Percentiles rank a stretch among this genome's conserved stretches.
Evolutionary conservation across 2,797 vertebrate species (phyloP).

Genomic region (Limosa lapponica): DNA sequence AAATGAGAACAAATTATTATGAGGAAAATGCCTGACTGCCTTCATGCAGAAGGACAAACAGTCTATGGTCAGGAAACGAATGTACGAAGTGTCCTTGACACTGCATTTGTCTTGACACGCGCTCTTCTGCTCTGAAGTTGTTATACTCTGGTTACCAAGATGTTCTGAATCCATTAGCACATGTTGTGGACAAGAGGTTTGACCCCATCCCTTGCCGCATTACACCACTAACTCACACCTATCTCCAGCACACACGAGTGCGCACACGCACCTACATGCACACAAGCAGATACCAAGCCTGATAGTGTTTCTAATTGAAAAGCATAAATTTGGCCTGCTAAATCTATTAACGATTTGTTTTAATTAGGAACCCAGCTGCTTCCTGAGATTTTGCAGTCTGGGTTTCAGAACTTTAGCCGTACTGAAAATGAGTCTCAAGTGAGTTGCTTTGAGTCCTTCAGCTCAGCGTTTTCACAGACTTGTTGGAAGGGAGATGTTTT

Average conservation of each 20-base stretch:
- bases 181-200: background rate
- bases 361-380: conserved; percentile 86
- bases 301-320: conserved; percentile 74
- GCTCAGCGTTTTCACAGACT: conserved; percentile 79
- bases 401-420: conserved; percentile 78
- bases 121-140: background rate
- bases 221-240: background rate
- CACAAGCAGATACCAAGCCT: conserved; percentile 14
- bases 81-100: background rate
- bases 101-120: background rate
- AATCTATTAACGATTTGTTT: conserved; percentile 82
- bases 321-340: conserved; percentile 82
- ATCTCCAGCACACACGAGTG: background rate
- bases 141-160: background rate
- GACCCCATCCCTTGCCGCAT: background rate
- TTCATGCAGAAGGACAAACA: background rate
- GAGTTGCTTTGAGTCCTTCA: conserved; percentile 68
- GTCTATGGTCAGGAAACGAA: background rate
- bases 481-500: conserved; percentile 55
- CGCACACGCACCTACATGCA: background rate
- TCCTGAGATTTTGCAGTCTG: conserved; percentile 80
- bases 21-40: background rate
- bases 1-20: background rate
- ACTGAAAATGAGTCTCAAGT: conserved; percentile 80
- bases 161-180: conserved; percentile 14